Percentiles rank a stretch among this genome's conserved stretches.
Evolutionary conservation across 2,113 vertebrate genomes (phyloP).

Genomic region (Notarius quadriscutis): DNA sequence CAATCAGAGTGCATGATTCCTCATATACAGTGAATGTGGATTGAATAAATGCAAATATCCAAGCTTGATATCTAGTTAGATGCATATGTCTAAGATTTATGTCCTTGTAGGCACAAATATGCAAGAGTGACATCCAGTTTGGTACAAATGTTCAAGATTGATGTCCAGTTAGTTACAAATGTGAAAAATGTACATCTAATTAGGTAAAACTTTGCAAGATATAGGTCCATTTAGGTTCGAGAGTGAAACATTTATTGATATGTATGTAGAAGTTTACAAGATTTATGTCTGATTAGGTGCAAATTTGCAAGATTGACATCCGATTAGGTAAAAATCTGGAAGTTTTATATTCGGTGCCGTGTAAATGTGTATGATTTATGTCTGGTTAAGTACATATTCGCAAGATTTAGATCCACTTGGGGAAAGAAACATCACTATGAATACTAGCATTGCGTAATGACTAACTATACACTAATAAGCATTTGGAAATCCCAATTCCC

Average conservation of each 20-base stretch:
- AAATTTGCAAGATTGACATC: neutral
- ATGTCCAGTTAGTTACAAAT: neutral
- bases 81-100: no score
- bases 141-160: neutral
- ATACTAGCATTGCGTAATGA: no score
- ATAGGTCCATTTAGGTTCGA: neutral
- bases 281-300: neutral
- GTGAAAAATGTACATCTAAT: neutral
- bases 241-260: neutral
- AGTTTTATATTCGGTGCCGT: neutral
- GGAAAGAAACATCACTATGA: no score
- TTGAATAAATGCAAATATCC: no score
- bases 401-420: neutral
- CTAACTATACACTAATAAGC: neutral
- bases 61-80: neutral
- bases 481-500: neutral
- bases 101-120: no score
- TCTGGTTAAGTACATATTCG: neutral
- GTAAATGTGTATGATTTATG: neutral
- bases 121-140: no score
- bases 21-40: no score
- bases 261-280: no score
- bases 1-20: no score
- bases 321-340: neutral
- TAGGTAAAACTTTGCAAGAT: neutral